Evolutionary conservation across 92 coral and sea anemone genomes (phyloP).

Genomic region (Zoanthus sociatus): DNA sequence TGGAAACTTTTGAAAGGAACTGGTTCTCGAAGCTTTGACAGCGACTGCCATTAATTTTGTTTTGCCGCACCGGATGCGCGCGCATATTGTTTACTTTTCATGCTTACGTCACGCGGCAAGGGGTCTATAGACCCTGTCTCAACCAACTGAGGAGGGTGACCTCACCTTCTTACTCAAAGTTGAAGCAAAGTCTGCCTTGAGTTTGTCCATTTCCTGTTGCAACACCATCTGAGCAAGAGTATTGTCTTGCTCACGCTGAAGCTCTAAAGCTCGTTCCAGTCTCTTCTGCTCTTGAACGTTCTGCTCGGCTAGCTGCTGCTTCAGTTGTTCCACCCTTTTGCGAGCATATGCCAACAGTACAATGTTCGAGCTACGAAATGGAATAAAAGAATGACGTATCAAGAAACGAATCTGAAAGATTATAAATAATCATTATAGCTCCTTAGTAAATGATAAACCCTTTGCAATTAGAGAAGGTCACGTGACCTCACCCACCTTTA

Average conservation of each 20-base stretch:
- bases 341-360: slow-evolving; percentile 95
- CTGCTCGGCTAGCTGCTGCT: slow-evolving; percentile 74
- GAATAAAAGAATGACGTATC: neutral
- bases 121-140: too few species aligned
- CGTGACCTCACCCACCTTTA: too few species aligned
- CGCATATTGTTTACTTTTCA: too few species aligned
- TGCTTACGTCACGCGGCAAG: too few species aligned
- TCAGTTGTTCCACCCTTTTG: slow-evolving; percentile 86
- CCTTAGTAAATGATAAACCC: too few species aligned
- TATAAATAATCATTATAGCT: neutral
- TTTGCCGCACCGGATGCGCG: too few species aligned
- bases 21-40: too few species aligned
- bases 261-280: slow-evolving; percentile 78
- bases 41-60: too few species aligned
- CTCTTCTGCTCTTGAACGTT: slow-evolving; percentile 85
- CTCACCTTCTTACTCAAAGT: slow-evolving; percentile 76
- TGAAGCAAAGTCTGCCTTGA: slow-evolving; percentile 81
- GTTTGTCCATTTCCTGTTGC: slow-evolving; percentile 84
- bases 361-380: slow-evolving; percentile 67
- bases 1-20: too few species aligned
- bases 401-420: neutral
- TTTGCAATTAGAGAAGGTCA: too few species aligned
- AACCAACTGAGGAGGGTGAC: neutral
- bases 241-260: slow-evolving; percentile 83
- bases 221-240: slow-evolving; percentile 86